Evolutionary conservation across 2,888 invertebrate genomes (phyloP), one percentile per base, ranked within the genome.

Genomic region (Alviniconcha strummeri): DNA sequence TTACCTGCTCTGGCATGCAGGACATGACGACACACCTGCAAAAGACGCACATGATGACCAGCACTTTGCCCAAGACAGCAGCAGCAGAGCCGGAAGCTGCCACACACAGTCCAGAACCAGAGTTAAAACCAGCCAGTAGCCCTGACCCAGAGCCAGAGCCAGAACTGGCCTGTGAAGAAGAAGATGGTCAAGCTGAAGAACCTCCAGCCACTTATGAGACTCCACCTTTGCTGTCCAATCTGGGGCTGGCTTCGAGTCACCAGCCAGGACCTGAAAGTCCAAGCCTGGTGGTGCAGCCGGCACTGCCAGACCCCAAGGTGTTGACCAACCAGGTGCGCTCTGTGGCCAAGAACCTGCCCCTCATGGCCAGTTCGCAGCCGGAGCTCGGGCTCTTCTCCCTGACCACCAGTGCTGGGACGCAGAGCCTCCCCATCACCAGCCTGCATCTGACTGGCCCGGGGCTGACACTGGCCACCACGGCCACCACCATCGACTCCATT

Each of bases 1-100:
- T 94, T 87, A 94, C 94, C 2, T 94, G 94, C 57, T 84, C 85
- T 13, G 76, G 87, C 4, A 84, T 89, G 13, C 83, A 88, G 71
- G 89, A 87, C 8, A 90, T 92, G 82, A 86, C 87, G 9, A 57
- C 75, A 7, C 92, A 92, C 86, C 89, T 92, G 13, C 89, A 88
- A 52, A 81, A 82, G n/a, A 85, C 84, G 4, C 91, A 91, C 80
- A 84, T 89, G n/a, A 54, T 54, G 71, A 15, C 78, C 15, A 56
- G 19, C 5, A 17, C 55, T 15, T 19, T 52, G 13, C 36, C 36
- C 36, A 55, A 36, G 11, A 8, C n/a, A 13, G 56, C 75, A 19
- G 19, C 69, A 15, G 17, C 56, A 60, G 64, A 78, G 36, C 78
- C 60, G 1, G 36, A 60, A 60, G 60, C 13, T 60, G 60, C 60